Evolutionary conservation across 2,797 vertebrate genomes (phyloP).

Genomic region (Alectoris magna): DNA sequence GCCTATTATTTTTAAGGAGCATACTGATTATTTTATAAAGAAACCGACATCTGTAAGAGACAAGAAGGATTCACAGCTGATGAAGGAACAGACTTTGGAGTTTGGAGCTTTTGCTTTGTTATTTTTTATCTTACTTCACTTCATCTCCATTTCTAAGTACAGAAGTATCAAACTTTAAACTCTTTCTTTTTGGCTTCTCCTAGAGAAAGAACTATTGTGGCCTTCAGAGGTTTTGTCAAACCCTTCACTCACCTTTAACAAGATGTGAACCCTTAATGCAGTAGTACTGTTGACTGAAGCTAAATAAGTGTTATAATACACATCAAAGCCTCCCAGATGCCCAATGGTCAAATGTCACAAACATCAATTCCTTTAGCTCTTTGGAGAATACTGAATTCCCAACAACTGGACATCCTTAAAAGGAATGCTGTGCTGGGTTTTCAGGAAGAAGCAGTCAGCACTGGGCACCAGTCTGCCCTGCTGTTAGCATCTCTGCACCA

Average conservation of each 20-base stretch:
- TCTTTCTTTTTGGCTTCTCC: neutral
- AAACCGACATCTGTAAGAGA: neutral
- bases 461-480: neutral
- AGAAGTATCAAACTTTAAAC: neutral
- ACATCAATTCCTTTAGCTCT: neutral
- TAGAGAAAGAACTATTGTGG: neutral
- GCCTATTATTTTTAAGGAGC: neutral
- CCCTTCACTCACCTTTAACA: neutral
- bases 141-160: neutral
- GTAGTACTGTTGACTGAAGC: neutral
- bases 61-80: neutral
- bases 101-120: neutral
- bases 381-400: neutral
- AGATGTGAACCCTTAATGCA: fast-evolving
- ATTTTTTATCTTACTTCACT: neutral
- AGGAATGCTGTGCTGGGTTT: neutral
- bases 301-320: neutral
- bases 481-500: neutral
- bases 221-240: neutral
- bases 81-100: neutral
- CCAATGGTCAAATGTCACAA: neutral
- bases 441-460: neutral
- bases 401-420: neutral
- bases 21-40: constrained; percentile 4
- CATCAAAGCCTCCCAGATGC: neutral